Evolutionary conservation across 30 jellyfish, hydroid and myxozoan species (phyloP), one percentile per base, ranked within the genome.

Genomic region (Catostylus mosaicus): DNA sequence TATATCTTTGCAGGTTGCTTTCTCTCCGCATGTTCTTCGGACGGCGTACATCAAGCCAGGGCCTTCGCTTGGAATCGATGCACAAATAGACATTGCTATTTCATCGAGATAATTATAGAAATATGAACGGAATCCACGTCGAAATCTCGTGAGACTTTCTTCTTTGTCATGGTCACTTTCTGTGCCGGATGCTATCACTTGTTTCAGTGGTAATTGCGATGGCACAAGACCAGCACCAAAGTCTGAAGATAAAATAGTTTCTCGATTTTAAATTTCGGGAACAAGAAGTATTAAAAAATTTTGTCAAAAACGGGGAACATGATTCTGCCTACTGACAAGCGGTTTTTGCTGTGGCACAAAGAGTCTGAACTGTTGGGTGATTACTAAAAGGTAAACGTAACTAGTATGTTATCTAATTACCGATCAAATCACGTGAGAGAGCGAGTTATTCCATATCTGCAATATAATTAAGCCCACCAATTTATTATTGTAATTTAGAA

Each of bases 61-160:
- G n/a, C 99, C 99, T 84, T 95, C 99, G 46, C 99, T 88, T 66
- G 99, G 99, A 27, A 95, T 89, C 35, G 99, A 89, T 30, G 99
- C 99, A 51, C 99, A 95, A 23, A 95, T 95, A 10, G 99, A 89
- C 99, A 95, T 95, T 38, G 99, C 99, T 43, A 95, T 95, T 62
- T 95, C 99, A 73, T 95, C 99, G 33, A 95, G 88, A 34, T 95
- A 95, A 80, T 95, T 95, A 82, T 95, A 95, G 80, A 95, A 95
- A 67, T 95, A 95, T 6, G 99, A 89, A 43, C 99, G 85, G 54
- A 89, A 95, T 19, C 99, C 99, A n/a, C 99, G 90, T n/a, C 99
- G 88, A 61, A 36, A 70, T 43, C 97, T 31, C 64, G 62, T 71
- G 8, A 88, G 80, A 45, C 50, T 52, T 12, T 75, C 89, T 24